These are phyloP conservation scores for Gallinago stenura DNA, from an alignment of 2,797 vertebrate genomes.

Conservation along the genomic window DNA sequence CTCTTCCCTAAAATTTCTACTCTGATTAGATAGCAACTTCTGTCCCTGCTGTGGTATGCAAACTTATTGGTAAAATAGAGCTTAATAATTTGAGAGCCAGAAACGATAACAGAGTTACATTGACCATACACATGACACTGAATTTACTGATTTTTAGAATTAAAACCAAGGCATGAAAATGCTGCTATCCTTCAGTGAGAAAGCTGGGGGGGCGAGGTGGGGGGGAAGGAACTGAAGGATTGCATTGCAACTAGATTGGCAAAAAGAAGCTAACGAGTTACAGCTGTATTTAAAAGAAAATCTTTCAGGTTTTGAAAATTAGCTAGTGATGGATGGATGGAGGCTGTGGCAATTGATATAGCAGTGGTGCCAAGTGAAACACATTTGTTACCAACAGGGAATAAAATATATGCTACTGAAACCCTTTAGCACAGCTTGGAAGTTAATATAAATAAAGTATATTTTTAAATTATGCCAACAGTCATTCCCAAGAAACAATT, in stretches of 20 bases:
- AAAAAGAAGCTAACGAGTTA: constrained; percentile 59
- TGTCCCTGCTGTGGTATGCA: constrained; percentile 25
- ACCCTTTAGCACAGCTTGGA: constrained; percentile 51
- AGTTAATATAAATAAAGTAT: constrained; percentile 38
- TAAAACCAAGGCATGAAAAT: constrained; percentile 24
- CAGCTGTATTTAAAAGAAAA: constrained; percentile 68
- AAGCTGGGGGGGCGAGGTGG: not conserved
- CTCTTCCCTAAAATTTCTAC: constrained; percentile 6
- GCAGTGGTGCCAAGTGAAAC: constrained; percentile 73
- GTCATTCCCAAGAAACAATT: constrained; percentile 38
- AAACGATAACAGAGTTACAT: constrained; percentile 33
- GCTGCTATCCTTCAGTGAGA: not conserved
- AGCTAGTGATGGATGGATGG: constrained; percentile 57
- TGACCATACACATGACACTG: not conserved
- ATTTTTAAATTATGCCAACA: constrained; percentile 39
- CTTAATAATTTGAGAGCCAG: constrained; percentile 76
- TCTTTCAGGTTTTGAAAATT: constrained; percentile 59
- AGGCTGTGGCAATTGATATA: constrained; percentile 73
- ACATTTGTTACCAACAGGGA: constrained; percentile 62
- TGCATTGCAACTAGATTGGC: not conserved
- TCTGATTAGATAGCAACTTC: constrained; percentile 68
- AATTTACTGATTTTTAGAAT: constrained; percentile 26
- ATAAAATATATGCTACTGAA: constrained; percentile 70
- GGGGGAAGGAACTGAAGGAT: not conserved
- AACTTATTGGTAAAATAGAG: constrained; percentile 44